A percentile compares a stretch with the other conserved stretches of the same genome.
phyloP scores from a whole-genome alignment of 2,888 invertebrate species.

The Capitulum mitella region DNA sequence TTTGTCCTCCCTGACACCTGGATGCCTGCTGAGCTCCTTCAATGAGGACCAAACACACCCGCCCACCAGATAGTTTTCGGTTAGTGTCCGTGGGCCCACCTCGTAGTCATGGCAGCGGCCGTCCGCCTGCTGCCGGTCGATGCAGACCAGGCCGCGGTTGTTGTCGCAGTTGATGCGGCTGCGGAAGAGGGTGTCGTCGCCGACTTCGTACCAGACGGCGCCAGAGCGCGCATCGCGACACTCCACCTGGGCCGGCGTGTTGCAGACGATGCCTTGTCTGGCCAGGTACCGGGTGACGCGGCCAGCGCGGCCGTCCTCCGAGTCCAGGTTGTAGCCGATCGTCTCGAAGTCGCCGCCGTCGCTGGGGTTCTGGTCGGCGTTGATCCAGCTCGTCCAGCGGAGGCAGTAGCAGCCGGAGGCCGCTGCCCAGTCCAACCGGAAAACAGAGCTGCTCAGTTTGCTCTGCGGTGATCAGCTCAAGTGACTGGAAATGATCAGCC shows the following conservation, averaged over 20 bases:
- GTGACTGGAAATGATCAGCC: no score
- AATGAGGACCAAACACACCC: not conserved
- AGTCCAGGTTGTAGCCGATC: not conserved
- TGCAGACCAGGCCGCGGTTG: not conserved
- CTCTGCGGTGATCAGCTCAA: no score
- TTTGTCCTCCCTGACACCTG: not conserved
- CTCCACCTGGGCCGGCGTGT: not conserved
- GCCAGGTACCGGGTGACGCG: not conserved
- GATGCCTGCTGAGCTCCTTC: not conserved
- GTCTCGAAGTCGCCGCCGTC: conserved; percentile 15
- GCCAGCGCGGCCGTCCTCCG: not conserved
- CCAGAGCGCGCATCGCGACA: not conserved
- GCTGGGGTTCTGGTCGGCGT: not conserved
- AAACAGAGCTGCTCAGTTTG: no score
- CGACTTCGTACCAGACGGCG: not conserved
- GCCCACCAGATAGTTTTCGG: not conserved
- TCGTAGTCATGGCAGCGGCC: not conserved
- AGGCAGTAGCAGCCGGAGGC: not conserved
- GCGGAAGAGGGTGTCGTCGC: not conserved
- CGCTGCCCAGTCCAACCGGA: no score
- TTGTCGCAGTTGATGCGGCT: not conserved
- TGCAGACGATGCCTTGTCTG: not conserved
- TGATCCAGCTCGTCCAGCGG: not conserved
- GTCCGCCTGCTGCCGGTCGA: not conserved
- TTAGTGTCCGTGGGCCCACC: not conserved